phyloP scores from a whole-genome alignment of 2,797 vertebrate genomes.

The Linurgus olivaceus region DNA sequence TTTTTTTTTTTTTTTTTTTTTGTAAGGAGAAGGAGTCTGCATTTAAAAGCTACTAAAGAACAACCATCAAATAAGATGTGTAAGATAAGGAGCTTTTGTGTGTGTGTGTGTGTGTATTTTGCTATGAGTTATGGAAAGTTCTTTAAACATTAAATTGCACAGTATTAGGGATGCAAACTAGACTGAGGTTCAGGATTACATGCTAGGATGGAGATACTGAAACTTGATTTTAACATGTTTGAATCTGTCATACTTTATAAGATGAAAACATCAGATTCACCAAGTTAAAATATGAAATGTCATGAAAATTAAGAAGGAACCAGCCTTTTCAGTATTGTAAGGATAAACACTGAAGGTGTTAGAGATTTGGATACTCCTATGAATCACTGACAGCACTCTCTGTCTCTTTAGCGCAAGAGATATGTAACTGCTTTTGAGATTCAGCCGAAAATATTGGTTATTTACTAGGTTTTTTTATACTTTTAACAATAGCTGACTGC shows the following conservation, averaged over 20 bases:
- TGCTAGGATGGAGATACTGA: background rate
- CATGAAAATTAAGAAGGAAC: background rate
- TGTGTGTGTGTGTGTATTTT: background rate
- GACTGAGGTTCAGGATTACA: background rate
- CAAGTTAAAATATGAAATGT: background rate
- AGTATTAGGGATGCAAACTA: background rate
- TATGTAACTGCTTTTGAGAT: background rate
- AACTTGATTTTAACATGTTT: background rate
- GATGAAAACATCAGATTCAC: background rate
- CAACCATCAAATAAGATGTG: background rate
- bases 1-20: background rate
- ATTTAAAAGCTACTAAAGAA: constrained; percentile 13
- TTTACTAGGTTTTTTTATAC: background rate
- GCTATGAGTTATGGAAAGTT: background rate
- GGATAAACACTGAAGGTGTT: background rate
- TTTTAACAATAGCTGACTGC: background rate
- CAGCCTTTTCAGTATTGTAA: background rate
- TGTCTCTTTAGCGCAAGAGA: background rate
- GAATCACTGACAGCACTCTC: background rate
- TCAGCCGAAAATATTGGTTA: background rate
- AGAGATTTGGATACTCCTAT: background rate
- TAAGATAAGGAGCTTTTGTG: background rate
- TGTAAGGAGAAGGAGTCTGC: background rate
- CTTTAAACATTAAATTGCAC: background rate
- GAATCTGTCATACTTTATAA: background rate